Conservation (phyloP, 1,140 invertebrate species). For the Hylaeus anthracinus region DNA sequence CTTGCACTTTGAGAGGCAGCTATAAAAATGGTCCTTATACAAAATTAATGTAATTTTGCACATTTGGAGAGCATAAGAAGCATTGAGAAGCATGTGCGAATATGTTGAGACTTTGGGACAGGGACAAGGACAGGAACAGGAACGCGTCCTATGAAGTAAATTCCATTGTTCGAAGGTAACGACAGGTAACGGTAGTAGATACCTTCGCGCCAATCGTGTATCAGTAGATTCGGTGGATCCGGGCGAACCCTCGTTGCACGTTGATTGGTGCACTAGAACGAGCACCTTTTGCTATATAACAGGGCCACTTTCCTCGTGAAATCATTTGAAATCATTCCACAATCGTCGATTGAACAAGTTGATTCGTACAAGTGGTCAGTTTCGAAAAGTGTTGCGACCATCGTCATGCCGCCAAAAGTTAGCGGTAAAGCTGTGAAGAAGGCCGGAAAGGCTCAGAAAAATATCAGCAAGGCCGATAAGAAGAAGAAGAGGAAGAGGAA, state of each 20-base stretch:
- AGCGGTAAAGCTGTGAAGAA: constrained; percentile 61
- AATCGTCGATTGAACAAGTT: too few species aligned
- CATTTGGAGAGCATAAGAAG: not conserved
- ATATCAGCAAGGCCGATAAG: constrained; percentile 74
- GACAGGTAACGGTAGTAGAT: not conserved
- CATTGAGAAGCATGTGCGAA: not conserved
- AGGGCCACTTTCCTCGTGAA: too few species aligned
- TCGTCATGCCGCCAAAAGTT: constrained; percentile 77
- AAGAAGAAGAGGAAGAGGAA: constrained; percentile 83
- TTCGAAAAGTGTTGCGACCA: too few species aligned
- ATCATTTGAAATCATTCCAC: not conserved
- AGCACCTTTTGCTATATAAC: too few species aligned
- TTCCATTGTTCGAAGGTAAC: not conserved
- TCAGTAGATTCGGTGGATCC: not conserved
- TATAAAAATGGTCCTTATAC: not conserved
- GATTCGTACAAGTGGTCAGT: not conserved
- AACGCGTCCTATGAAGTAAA: constrained; percentile 13
- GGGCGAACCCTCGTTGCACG: too few species aligned
- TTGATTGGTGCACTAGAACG: not conserved
- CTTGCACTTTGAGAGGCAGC: not conserved
- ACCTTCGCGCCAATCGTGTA: not conserved
- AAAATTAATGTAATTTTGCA: not conserved
- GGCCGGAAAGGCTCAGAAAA: too few species aligned
- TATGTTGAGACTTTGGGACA: not conserved
- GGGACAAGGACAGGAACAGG: too few species aligned